These are phyloP conservation scores for Lagria hirta DNA, from an alignment of 2,888 invertebrate genomes.

Conservation along the genomic window DNA sequence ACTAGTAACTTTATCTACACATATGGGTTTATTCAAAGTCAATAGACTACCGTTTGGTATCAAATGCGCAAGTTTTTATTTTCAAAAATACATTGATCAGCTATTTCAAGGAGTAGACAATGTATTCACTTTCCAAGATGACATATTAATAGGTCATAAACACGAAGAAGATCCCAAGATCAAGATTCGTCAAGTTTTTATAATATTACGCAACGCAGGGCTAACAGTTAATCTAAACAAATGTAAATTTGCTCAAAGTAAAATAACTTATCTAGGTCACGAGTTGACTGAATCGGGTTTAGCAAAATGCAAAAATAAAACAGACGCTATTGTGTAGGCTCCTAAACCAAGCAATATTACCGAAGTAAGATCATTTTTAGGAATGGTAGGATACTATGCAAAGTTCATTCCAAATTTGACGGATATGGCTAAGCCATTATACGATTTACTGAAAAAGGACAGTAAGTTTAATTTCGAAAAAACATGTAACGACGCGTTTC, in stretches of 20 bases:
- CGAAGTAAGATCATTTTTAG: slow-evolving; percentile 19
- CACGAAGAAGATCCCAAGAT: slow-evolving; percentile 31
- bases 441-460: slow-evolving; percentile 23
- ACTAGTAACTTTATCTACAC: slow-evolving; percentile 40
- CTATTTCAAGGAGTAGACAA: slow-evolving; percentile 40
- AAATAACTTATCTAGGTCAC: slow-evolving; percentile 42
- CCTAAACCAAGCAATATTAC: slow-evolving; percentile 17
- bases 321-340: slow-evolving; percentile 27
- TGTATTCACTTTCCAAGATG: slow-evolving; percentile 42
- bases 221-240: slow-evolving; percentile 41
- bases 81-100: slow-evolving; percentile 44
- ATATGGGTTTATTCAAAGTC: slow-evolving; percentile 43
- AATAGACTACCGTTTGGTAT: slow-evolving; percentile 45
- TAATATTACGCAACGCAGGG: slow-evolving; percentile 32
- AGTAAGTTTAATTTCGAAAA: slow-evolving; percentile 14
- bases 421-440: slow-evolving; percentile 17
- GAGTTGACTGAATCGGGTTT: slow-evolving; percentile 29
- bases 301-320: slow-evolving; percentile 26
- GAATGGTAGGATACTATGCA: slow-evolving; percentile 27
- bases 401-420: slow-evolving; percentile 20
- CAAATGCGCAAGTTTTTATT: slow-evolving; percentile 36
- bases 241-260: slow-evolving; percentile 42
- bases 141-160: slow-evolving; percentile 39
- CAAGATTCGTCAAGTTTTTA: slow-evolving; percentile 34
- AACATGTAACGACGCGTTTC: slow-evolving; percentile 20